phyloP scores from a whole-genome alignment of 2,113 vertebrate species.

The Oceanites oceanicus region DNA sequence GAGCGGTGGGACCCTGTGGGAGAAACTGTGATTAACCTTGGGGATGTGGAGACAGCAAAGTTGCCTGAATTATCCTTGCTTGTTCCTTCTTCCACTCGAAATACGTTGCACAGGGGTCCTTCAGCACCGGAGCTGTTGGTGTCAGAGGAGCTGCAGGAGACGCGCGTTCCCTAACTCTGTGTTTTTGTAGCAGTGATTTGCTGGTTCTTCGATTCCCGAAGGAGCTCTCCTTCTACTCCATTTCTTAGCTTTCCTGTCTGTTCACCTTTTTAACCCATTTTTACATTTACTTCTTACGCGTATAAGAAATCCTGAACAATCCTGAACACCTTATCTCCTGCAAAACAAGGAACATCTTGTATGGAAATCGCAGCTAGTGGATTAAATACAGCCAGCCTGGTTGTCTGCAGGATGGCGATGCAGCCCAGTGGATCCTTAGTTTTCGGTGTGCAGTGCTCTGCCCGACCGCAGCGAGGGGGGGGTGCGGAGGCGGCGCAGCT shows the following conservation, averaged over 20 bases:
- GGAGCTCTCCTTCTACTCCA: constrained; percentile 22
- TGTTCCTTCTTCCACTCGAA: neutral
- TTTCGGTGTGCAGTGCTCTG: neutral
- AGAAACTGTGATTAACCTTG: neutral
- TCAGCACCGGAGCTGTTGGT: accelerated
- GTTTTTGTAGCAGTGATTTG: neutral
- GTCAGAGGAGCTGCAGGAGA: neutral
- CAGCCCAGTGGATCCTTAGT: neutral
- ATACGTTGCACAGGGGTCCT: accelerated
- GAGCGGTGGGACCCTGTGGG: neutral
- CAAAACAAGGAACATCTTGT: neutral
- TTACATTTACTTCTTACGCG: neutral
- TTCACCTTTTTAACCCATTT: constrained; percentile 13
- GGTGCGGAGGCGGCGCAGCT: neutral
- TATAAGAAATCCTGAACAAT: neutral
- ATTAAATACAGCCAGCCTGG: accelerated
- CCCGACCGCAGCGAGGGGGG: accelerated
- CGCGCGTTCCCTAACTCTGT: accelerated
- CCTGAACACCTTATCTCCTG: constrained; percentile 60
- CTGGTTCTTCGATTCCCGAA: constrained; percentile 50
- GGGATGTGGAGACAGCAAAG: neutral
- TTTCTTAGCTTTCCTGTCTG: constrained; percentile 3
- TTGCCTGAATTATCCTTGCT: neutral
- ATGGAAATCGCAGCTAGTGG: accelerated
- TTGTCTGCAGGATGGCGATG: accelerated